phyloP scores from a whole-genome alignment of 2,113 vertebrate genomes.

The Chiloscyllium plagiosum region DNA sequence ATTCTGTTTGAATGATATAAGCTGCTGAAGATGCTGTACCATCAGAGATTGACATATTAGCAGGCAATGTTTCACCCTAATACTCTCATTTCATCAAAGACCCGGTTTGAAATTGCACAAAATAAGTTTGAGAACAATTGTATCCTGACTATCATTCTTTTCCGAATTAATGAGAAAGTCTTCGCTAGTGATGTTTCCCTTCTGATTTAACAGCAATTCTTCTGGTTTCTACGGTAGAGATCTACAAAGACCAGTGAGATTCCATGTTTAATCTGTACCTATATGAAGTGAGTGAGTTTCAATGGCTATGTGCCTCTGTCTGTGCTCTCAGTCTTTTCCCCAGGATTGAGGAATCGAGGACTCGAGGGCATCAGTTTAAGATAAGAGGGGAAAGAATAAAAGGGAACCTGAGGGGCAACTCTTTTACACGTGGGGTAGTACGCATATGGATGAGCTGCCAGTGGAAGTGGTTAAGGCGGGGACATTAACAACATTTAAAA shows the following conservation, averaged over 20 bases:
- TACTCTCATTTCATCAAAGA: background rate
- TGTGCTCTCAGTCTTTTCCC: too few species aligned
- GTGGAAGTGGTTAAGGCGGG: too few species aligned
- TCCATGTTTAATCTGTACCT: background rate
- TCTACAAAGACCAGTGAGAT: background rate
- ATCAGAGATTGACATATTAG: background rate
- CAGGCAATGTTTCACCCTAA: background rate
- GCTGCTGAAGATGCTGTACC: background rate
- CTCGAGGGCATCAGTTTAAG: too few species aligned
- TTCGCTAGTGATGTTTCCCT: background rate
- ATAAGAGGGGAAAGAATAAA: too few species aligned
- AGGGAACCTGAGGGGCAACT: too few species aligned
- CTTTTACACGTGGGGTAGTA: too few species aligned
- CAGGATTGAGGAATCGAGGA: too few species aligned
- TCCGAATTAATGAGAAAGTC: background rate
- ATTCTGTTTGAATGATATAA: background rate
- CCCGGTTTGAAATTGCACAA: background rate
- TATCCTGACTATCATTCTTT: background rate
- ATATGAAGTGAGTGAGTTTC: background rate
- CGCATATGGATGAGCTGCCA: too few species aligned
- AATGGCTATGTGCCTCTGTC: background rate
- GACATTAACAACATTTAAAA: too few species aligned
- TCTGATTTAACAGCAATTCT: background rate
- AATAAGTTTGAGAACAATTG: background rate
- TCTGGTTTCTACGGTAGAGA: background rate